Evolutionary conservation across 2,888 invertebrate genomes (phyloP), one percentile per base, ranked within the genome.

Genomic region (Lingula anatina): DNA sequence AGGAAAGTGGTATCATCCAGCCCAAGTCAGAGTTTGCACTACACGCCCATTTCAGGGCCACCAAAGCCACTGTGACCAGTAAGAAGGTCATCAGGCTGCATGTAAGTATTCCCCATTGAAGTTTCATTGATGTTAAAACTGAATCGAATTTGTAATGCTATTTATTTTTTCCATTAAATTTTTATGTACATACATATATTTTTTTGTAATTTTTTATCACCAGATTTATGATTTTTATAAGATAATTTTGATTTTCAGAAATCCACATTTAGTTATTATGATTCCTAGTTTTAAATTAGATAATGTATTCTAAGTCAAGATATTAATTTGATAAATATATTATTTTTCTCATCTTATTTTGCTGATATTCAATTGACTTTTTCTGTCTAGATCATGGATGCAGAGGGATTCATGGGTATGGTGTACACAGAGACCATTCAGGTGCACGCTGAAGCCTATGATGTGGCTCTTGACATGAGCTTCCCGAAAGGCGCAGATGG

Each of bases 401-500:
- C 61, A 9, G 71, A 71, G 38, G 71, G 71, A 58, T 71, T 74
- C 49, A 64, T 71, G 61, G 75, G 75, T 26, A 62, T 73, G n/a
- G 66, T 71, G 7, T 64, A 70, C 50, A 66, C 68, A 23, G 74
- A 76, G 50, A 64, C 66, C 21, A 71, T 75, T 50, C 68, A 68
- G 51, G 70, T 77, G 25, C 62, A 68, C 31, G 75, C 74, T 24
- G 77, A 78, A 52, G 77, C 76, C 5, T 78, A 77, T 56, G 78
- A 78, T 57, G 73, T 78, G 18, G 75, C 73, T 24, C 61, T 78
- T 9, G 78, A 78, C 49, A 73, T 78, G 64, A 75, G 72, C 51
- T 78, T 78, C 62, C 76, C 76, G 20, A 78, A 77, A 66, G 78
- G 75, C n/a, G 69, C 71, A 41, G 76, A 77, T 59, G 76, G 76